These are phyloP conservation scores for Phanerotoma sp. DNA, from an alignment of 2,888 invertebrate genomes.

Conservation along the genomic window DNA sequence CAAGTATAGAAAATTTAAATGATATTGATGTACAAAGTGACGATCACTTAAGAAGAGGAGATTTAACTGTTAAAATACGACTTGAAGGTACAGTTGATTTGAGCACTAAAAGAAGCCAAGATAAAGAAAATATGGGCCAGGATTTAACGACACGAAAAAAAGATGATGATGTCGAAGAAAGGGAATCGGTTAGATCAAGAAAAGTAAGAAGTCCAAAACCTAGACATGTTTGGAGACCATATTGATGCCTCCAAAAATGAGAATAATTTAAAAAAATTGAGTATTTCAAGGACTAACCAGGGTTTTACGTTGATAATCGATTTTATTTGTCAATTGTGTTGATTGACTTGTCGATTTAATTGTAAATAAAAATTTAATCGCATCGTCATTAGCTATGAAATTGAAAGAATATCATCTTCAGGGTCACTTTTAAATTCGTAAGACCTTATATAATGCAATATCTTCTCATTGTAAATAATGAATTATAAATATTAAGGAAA, in stretches of 20 bases:
- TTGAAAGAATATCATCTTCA: constrained; percentile 1
- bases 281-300: constrained; percentile 57
- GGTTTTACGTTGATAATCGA: constrained; percentile 49
- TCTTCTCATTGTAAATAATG: constrained; percentile 24
- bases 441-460: constrained; percentile 12
- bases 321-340: constrained; percentile 9
- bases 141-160: constrained; percentile 48
- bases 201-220: constrained; percentile 54
- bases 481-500: not conserved
- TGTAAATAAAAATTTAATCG: constrained; percentile 1
- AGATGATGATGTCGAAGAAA: constrained; percentile 49
- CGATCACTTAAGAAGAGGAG: constrained; percentile 38
- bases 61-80: constrained; percentile 49
- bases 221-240: constrained; percentile 55
- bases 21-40: constrained; percentile 42
- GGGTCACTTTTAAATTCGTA: constrained; percentile 1
- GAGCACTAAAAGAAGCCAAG: constrained; percentile 49
- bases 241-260: constrained; percentile 35
- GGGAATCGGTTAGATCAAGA: constrained; percentile 45
- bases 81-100: constrained; percentile 54
- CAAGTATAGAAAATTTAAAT: constrained; percentile 49
- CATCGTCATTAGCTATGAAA: not conserved
- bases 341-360: not conserved
- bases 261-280: constrained; percentile 30
- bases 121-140: constrained; percentile 54